Percentiles rank a stretch among this genome's conserved stretches.
Conservation (phyloP, 2,888 invertebrate species). For the Pinctada fucata region DNA sequence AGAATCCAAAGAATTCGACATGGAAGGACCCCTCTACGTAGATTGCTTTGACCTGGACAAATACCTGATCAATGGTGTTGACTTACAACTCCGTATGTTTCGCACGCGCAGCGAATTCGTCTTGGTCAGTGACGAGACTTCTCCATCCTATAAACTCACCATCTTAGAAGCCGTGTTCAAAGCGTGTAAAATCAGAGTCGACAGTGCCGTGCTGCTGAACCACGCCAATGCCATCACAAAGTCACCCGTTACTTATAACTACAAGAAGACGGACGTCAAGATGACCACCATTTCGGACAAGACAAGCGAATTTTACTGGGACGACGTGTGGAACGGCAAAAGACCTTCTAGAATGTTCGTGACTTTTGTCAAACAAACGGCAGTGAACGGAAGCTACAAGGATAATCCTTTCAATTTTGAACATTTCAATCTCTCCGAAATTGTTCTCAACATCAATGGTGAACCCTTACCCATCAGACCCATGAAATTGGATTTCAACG, state of each 20-base stretch:
- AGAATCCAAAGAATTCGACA: constrained; percentile 10
- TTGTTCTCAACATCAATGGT: neutral
- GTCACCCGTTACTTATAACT: constrained; percentile 15
- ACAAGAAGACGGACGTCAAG: too few species aligned
- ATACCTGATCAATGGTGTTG: too few species aligned
- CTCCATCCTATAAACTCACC: constrained; percentile 23
- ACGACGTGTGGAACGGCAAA: constrained; percentile 16
- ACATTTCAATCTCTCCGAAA: constrained; percentile 14
- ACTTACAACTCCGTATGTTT: too few species aligned
- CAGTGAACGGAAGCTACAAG: neutral
- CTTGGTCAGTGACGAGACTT: constrained; percentile 16
- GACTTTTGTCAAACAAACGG: neutral
- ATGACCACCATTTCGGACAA: too few species aligned
- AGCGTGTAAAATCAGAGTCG: constrained; percentile 26
- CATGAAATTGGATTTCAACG: constrained; percentile 26
- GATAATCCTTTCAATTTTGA: constrained; percentile 33
- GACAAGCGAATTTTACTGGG: too few species aligned
- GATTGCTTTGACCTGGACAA: too few species aligned
- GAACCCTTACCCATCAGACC: constrained; percentile 8
- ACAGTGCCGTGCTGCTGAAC: constrained; percentile 26
- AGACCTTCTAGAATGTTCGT: constrained; percentile 22
- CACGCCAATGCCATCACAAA: constrained; percentile 12
- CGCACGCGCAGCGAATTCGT: neutral
- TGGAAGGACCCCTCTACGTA: too few species aligned
- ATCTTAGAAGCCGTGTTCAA: neutral